Conservation (phyloP, 2,888 invertebrate species). For the Drosophila meridionalis region DNA sequence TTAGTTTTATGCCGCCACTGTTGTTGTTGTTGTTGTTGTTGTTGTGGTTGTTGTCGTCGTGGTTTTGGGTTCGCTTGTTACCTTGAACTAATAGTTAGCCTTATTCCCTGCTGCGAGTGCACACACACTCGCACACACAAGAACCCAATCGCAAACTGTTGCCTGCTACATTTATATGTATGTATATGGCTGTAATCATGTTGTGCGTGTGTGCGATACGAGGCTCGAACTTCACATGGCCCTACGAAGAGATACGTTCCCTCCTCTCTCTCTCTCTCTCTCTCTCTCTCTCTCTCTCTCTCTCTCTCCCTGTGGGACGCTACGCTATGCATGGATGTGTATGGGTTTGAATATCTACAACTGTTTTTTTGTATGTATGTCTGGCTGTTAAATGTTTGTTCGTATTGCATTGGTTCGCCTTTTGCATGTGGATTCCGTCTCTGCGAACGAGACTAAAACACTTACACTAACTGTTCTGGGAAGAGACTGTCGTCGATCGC, state of each 20-base stretch:
- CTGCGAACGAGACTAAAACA: constrained; percentile 27
- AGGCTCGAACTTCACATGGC: constrained; percentile 21
- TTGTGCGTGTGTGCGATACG: not conserved
- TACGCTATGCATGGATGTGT: constrained; percentile 5
- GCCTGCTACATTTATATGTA: constrained; percentile 20
- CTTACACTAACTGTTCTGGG: constrained; percentile 37
- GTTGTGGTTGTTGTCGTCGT: constrained; percentile 34
- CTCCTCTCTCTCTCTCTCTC: not conserved
- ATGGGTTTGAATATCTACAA: constrained; percentile 1
- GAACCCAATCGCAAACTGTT: constrained; percentile 26
- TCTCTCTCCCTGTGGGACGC: not conserved
- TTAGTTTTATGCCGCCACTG: constrained; percentile 52
- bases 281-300: not conserved
- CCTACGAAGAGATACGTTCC: constrained; percentile 12
- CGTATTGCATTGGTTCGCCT: constrained; percentile 20
- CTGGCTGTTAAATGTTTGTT: constrained; percentile 5
- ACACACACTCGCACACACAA: constrained; percentile 14
- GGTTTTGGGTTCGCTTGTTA: constrained; percentile 62
- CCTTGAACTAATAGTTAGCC: constrained; percentile 75
- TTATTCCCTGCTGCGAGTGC: constrained; percentile 63
- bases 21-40: constrained; percentile 24
- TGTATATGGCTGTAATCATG: not conserved
- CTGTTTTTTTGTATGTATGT: not conserved
- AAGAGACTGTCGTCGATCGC: constrained; percentile 31
- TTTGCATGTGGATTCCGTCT: constrained; percentile 23